Base-by-base conservation (phyloP, 2,113 vertebrate genomes). In the Numida meleagris region DNA sequence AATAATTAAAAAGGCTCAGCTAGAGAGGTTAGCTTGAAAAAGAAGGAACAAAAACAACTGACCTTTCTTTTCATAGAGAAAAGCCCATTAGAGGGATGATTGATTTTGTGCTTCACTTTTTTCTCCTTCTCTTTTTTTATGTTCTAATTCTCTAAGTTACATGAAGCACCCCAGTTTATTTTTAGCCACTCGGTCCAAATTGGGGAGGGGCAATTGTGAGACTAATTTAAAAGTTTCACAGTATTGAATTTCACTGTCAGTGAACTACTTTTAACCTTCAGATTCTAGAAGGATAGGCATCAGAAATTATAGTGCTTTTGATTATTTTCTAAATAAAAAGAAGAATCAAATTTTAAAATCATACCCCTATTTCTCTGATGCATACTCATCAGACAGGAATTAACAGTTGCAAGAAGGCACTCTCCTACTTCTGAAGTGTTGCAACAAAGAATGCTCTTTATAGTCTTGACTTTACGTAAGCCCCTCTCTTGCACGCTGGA, bases 11-110 rank as follows among this genome's bases (percentile, higher is more conserved):
- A 93, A 86, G 67, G 15, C 58, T 93, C 61, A 94, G 36, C 10
- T 72, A 83, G 20, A 84, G 58, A 84, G 53, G 46, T 93, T 93
- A 91, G 65, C 66, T 93, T 81, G 63, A 93, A 92, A 95, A 92
- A 83, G 50, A 87, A 46, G 20, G 23, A 89, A 91, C 42, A 51
- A 86, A 85, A 93, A 33, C 33, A 34, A 27, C 48, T 86, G 78
- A 88, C 57, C 63, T 93, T 95, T 90, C 95, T 80, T 34, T 94
- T 97, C 51, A 51, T 53, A 93, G 51, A 84, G 94, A 62, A 93
- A 96, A 88, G 10, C 11, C 78, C 70, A 75, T 96, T 97, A 93
- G 73, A 66, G 95, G 92, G 91, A 94, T 91, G 73, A 95, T 63
- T 88, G 70, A 93, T 96, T 95, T 95, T 86, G 31, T 79, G 23